phyloP scores from a whole-genome alignment of 53 echinoderm and acorn worm genomes.

The Luidia sarsii region DNA sequence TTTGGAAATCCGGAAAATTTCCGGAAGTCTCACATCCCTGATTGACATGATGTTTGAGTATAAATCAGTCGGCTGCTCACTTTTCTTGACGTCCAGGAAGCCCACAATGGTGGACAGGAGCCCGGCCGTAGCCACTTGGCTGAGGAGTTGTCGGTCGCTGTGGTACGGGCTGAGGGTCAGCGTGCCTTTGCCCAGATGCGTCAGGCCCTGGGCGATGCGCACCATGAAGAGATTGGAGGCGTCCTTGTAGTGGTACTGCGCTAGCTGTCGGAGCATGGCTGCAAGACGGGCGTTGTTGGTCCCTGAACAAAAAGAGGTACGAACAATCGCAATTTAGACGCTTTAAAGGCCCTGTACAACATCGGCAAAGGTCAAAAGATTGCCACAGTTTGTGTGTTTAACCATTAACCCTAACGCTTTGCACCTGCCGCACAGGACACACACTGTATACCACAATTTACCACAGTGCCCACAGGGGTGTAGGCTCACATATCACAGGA shows the following conservation, averaged over 20 bases:
- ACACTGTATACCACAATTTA: too few relatives aligned
- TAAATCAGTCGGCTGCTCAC: too few relatives aligned
- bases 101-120: conserved; percentile 81
- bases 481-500: too few relatives aligned
- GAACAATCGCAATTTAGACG: not conserved
- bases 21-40: too few relatives aligned
- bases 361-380: too few relatives aligned
- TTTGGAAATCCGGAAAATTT: too few relatives aligned
- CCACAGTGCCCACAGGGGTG: too few relatives aligned
- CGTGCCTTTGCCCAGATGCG: conserved; percentile 97
- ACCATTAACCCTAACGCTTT: too few relatives aligned
- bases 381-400: too few relatives aligned
- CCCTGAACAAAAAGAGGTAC: conserved; percentile 45
- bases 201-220: conserved; percentile 89
- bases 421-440: too few relatives aligned
- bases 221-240: conserved; percentile 98
- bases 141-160: conserved; percentile 92
- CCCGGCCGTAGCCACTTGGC: conserved; percentile 89
- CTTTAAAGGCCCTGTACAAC: too few relatives aligned
- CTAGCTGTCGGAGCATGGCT: conserved; percentile 95
- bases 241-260: conserved; percentile 98
- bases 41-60: too few relatives aligned
- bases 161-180: conserved; percentile 94
- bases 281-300: conserved; percentile 98
- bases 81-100: conserved; percentile 97